These are phyloP conservation scores for Amphiprion percula DNA, from an alignment of 2,113 vertebrate species.

Conservation along the genomic window DNA sequence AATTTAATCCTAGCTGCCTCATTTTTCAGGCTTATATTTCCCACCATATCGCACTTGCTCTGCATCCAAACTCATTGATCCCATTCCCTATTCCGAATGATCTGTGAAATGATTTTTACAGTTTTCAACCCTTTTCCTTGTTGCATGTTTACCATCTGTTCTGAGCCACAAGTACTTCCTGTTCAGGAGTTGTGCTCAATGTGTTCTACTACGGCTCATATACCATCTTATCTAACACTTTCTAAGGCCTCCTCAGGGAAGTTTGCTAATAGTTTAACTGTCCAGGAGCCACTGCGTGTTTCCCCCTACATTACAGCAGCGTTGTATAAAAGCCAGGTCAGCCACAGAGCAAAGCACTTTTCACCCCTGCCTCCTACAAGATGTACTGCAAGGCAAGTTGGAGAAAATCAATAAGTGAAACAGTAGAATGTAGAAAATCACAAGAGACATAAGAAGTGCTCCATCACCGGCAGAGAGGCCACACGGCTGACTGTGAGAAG, in stretches of 20 bases:
- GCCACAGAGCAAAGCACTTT: background rate
- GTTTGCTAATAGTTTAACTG: background rate
- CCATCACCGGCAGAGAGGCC: background rate
- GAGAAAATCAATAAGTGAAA: slow-evolving; percentile 23
- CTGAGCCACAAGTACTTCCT: background rate
- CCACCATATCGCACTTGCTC: background rate
- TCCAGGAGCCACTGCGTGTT: background rate
- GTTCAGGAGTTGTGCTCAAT: background rate
- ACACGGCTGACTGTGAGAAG: background rate
- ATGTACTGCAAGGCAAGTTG: slow-evolving; percentile 11
- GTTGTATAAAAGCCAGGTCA: background rate
- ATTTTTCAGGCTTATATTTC: background rate
- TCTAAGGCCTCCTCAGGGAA: background rate
- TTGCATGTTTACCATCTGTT: background rate
- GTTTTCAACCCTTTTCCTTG: background rate
- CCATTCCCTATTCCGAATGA: background rate
- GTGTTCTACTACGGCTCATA: background rate
- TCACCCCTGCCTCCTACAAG: slow-evolving; percentile 9
- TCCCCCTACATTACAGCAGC: background rate
- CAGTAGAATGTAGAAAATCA: slow-evolving; percentile 11
- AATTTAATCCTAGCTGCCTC: background rate
- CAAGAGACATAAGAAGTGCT: slow-evolving; percentile 1
- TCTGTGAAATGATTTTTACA: background rate
- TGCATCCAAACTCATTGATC: background rate
- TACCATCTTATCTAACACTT: background rate